These are phyloP conservation scores for Babylonia areolata DNA, from an alignment of 1,140 invertebrate genomes.

Conservation along the genomic window DNA sequence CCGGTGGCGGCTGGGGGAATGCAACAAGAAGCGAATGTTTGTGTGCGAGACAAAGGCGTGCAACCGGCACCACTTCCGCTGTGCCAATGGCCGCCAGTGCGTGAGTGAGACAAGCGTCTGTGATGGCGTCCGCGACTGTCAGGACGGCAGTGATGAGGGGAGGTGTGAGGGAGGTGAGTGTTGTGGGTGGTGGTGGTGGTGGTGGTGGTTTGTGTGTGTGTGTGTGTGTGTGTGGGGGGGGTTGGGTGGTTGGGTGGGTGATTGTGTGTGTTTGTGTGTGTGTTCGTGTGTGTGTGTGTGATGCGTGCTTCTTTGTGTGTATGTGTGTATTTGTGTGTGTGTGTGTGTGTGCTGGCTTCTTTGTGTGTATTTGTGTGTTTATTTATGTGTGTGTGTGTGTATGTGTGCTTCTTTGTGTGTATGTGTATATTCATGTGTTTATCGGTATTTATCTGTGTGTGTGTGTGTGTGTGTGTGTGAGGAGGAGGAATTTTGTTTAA, in stretches of 20 bases:
- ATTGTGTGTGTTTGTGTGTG: background rate
- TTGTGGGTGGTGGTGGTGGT: background rate
- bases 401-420: background rate
- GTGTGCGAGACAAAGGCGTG: slow-evolving; percentile 41
- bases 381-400: background rate
- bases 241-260: too few species aligned
- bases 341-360: background rate
- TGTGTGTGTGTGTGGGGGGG: background rate
- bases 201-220: background rate
- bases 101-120: slow-evolving; percentile 33
- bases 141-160: slow-evolving; percentile 43
- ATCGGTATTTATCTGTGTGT: background rate
- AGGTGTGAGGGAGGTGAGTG: slow-evolving; percentile 30
- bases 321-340: background rate
- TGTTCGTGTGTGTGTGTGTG: slow-evolving; percentile 1
- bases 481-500: too few species aligned
- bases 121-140: slow-evolving; percentile 43
- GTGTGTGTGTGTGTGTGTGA: slow-evolving; percentile 20
- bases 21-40: slow-evolving; percentile 36
- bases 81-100: slow-evolving; percentile 32
- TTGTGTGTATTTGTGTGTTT: background rate
- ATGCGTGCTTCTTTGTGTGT: background rate
- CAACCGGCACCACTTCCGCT: slow-evolving; percentile 30
- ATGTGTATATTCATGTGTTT: too few species aligned
- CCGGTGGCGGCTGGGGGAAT: slow-evolving; percentile 38